Conservation (phyloP, 2,797 vertebrate species). For the Amblyraja radiata region DNA sequence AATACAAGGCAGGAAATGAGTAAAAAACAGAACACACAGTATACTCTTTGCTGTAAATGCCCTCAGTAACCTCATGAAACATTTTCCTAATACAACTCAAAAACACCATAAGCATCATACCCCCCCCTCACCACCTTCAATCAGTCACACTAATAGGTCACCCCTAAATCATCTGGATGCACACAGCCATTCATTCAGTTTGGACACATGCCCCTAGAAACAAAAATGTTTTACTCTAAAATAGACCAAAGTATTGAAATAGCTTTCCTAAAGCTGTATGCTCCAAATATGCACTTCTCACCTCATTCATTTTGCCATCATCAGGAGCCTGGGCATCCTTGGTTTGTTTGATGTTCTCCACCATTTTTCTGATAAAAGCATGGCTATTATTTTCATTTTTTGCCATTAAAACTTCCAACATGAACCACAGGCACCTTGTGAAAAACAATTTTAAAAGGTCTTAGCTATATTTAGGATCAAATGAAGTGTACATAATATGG, state of each 20-base stretch:
- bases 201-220: no score
- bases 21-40: no score
- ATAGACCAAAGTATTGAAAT: background rate
- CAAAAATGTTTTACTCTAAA: no score
- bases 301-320: constrained; percentile 90
- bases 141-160: no score
- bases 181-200: background rate
- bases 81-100: no score
- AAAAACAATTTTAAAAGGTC: constrained; percentile 3
- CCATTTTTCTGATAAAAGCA: constrained; percentile 94
- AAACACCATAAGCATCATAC: no score
- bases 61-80: no score
- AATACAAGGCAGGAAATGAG: no score
- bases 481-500: background rate
- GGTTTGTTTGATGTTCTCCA: constrained; percentile 95
- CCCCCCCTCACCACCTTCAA: no score
- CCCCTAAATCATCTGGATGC: no score
- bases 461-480: background rate
- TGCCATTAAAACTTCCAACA: constrained; percentile 98
- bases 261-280: background rate
- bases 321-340: constrained; percentile 93
- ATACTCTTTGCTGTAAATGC: no score
- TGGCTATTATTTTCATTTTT: constrained; percentile 99
- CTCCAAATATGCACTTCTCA: constrained; percentile 49
- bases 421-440: constrained; percentile 94